Conservation (phyloP, 2,113 vertebrate species). For the Salvelinus fontinalis region DNA sequence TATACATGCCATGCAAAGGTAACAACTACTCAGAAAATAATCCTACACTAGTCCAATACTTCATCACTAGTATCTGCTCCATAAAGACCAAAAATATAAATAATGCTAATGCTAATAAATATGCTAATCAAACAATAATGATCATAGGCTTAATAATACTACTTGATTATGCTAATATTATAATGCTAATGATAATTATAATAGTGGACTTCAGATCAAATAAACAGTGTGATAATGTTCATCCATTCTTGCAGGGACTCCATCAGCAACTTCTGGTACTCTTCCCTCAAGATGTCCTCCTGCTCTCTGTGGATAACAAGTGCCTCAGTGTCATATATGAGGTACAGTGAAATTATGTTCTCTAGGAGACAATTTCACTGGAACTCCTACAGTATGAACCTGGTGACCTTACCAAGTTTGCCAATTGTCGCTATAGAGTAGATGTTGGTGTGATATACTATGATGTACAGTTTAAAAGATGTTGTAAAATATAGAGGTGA, state of each 20-base stretch:
- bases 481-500: not conserved
- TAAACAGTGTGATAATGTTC: not conserved
- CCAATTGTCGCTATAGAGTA: conserved; percentile 23
- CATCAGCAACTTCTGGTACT: conserved; percentile 76
- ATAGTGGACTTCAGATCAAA: not conserved
- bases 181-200: not conserved
- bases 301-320: conserved; percentile 76
- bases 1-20: too few relatives aligned
- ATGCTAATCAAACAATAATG: not conserved
- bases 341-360: conserved; percentile 54
- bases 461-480: not conserved
- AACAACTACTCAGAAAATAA: too few relatives aligned
- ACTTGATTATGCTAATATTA: not conserved
- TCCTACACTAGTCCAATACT: too few relatives aligned
- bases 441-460: conserved; percentile 22
- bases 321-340: conserved; percentile 72
- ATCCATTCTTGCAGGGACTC: conserved; percentile 61
- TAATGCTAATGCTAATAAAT: not conserved
- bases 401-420: not conserved
- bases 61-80: not conserved
- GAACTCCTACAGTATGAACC: not conserved
- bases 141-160: not conserved
- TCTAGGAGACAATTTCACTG: not conserved
- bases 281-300: conserved; percentile 78
- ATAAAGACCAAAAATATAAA: not conserved